These are phyloP conservation scores for Stegodyphus dumicola DNA, from an alignment of 1,140 invertebrate species.

Conservation along the genomic window DNA sequence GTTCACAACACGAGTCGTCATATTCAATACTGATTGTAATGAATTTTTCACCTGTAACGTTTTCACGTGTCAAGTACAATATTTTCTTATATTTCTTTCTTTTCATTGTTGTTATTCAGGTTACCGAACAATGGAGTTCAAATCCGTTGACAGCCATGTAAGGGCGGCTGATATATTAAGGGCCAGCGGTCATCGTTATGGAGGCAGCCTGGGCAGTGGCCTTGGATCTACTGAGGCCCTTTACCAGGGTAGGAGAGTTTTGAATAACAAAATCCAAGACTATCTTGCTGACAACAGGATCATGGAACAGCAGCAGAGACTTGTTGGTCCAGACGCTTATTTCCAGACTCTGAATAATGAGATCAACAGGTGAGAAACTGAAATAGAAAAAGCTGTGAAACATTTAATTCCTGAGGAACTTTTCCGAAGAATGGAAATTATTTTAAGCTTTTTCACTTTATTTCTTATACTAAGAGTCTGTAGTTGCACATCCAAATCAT, in stretches of 20 bases:
- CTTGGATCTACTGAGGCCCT: slow-evolving; percentile 28
- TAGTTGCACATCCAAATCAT: no score
- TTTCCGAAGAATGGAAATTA: no score
- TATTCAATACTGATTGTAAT: no score
- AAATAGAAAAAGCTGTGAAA: background rate
- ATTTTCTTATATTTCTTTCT: no score
- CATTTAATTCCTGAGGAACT: background rate
- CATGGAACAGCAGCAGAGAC: slow-evolving; percentile 32
- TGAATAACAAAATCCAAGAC: slow-evolving; percentile 32
- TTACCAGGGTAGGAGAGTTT: slow-evolving; percentile 5
- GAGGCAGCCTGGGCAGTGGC: slow-evolving; percentile 45
- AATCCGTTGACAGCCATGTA: slow-evolving; percentile 45
- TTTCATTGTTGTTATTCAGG: background rate
- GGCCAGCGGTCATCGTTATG: slow-evolving; percentile 29
- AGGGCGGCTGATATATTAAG: slow-evolving; percentile 30
- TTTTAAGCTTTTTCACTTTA: no score
- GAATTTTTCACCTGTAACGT: no score
- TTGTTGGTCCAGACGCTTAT: slow-evolving; percentile 23
- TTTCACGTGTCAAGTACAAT: no score
- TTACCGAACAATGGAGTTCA: slow-evolving; percentile 29
- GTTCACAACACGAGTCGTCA: no score
- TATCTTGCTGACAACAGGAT: slow-evolving; percentile 29
- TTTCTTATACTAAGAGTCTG: no score
- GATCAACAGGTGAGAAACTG: slow-evolving; percentile 42
- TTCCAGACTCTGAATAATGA: slow-evolving; percentile 56